Base-by-base conservation (phyloP, 35 echinoderm and acorn worm species). In the Strongylocentrotus purpuratus region DNA sequence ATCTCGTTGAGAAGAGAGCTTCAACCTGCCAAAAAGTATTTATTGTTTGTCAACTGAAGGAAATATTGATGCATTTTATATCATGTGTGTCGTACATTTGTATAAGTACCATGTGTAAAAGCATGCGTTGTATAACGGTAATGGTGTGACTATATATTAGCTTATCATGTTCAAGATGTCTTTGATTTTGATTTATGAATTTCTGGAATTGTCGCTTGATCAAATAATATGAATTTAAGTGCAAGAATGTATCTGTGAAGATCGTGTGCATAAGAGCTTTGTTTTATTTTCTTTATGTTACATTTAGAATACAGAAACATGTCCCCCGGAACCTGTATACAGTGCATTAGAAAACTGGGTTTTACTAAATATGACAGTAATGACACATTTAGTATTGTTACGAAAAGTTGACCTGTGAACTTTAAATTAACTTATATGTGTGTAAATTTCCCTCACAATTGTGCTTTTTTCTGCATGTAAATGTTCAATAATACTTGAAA, bases 391-490 rank as follows among this genome's bases (percentile, higher is more conserved):
- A n/a, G n/a, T n/a, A n/a, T n/a, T n/a, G 32, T 86, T 10, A 8
- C 20, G 22, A 78, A 7, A 78, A 78, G 20, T 7, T 22, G 4
- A 78, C 65, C 65, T 78, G 65, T 25, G 22, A 78, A 78, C 20
- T 78, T n/a, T 22, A 28, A 78, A 78, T 78, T 78, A 78, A 78
- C 65, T 78, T 78, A 46, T 93, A 93, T 52, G 45, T 91, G 33
- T 93, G 91, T 93, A 93, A 33, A 93, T 93, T 93, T 93, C 45
- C 48, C 91, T 93, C 46, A 93, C 48, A 41, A n/a, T 89, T 93
- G 46, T 93, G 91, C 48, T 41, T 46, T 41, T 93, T 93, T 89
- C 87, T 89, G 87, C 87, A 89, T 89, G 87, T 89, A 89, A 89
- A 89, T 46, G 12, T 89, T 89, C 45, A 46, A 46, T 45, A 89